These are phyloP conservation scores for Galago senegalensis DNA, from an alignment of 2,797 vertebrate genomes.

Conservation along the genomic window DNA sequence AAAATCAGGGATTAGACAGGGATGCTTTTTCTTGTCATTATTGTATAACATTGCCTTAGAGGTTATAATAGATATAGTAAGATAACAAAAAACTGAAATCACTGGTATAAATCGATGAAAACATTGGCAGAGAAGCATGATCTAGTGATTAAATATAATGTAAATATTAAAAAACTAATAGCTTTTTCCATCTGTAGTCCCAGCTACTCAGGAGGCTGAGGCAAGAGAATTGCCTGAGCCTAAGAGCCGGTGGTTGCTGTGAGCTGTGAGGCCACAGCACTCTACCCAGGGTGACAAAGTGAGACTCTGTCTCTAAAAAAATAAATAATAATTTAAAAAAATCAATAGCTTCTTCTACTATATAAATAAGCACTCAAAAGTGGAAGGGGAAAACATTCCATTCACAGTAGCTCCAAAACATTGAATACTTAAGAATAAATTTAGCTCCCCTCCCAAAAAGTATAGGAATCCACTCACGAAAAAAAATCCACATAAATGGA, in stretches of 20 bases:
- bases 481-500: not conserved
- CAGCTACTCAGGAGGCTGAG: no score
- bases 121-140: not conserved
- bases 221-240: no score
- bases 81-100: not conserved
- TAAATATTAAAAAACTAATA: not conserved
- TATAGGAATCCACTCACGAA: not conserved
- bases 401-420: not conserved
- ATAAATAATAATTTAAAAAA: no score
- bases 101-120: not conserved
- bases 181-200: no score
- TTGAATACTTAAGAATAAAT: not conserved
- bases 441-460: not conserved
- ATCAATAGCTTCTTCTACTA: not conserved
- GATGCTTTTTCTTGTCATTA: not conserved
- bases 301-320: no score
- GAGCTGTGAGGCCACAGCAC: no score
- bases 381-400: not conserved
- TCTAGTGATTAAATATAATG: not conserved
- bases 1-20: not conserved
- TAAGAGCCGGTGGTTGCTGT: no score
- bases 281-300: no score
- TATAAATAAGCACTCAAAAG: not conserved
- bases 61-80: not conserved
- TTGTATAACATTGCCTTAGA: not conserved